Conservation (phyloP, 2,113 vertebrate genomes). For the Seriola dumerili region DNA sequence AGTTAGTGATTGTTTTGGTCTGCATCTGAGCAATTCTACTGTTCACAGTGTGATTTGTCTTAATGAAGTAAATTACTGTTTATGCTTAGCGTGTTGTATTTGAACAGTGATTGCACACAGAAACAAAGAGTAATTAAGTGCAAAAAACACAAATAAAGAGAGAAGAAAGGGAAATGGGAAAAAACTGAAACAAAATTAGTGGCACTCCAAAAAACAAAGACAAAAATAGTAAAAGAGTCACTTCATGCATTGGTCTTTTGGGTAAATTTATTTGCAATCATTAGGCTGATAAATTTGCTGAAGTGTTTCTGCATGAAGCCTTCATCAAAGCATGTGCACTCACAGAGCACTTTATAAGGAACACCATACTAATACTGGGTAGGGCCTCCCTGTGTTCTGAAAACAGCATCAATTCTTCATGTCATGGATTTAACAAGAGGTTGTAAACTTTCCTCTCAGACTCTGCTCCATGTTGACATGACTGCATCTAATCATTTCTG, state of each 20-base stretch:
- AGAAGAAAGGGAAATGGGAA: not conserved
- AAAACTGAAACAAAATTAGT: not conserved
- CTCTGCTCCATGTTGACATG: not conserved
- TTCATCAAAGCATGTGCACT: not conserved
- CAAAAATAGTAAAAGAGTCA: not conserved
- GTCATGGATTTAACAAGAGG: not conserved
- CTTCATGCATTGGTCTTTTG: not conserved
- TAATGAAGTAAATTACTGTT: constrained; percentile 9
- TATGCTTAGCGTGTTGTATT: not conserved
- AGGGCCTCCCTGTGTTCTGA: too few relatives aligned
- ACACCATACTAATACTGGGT: not conserved
- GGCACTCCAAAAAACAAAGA: too few relatives aligned
- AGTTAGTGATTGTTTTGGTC: constrained; percentile 4
- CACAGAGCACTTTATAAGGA: not conserved
- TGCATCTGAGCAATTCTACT: not conserved
- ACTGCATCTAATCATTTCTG: too few relatives aligned
- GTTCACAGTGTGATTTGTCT: constrained; percentile 7
- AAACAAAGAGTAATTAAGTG: not conserved
- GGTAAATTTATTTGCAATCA: not conserved
- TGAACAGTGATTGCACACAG: not conserved
- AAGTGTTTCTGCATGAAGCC: not conserved
- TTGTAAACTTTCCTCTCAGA: not conserved
- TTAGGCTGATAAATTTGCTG: not conserved
- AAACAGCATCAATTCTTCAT: not conserved
- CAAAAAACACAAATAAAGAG: not conserved